Evolutionary conservation across 1,140 invertebrate species (phyloP).

Genomic region (Cheumatopsyche charites): DNA sequence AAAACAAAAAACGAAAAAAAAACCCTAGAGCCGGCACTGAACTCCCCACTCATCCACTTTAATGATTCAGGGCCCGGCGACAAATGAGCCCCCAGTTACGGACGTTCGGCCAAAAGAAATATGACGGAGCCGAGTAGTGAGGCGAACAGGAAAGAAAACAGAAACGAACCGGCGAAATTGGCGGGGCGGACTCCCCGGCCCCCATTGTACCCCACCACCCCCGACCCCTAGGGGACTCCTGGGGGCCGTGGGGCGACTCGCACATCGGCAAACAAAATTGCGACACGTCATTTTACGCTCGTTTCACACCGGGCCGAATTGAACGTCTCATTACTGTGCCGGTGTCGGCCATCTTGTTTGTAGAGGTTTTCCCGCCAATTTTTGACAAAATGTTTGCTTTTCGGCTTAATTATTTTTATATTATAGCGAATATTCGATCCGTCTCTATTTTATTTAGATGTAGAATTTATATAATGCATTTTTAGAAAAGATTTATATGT

Average conservation of each 20-base stretch:
- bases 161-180: slow-evolving; percentile 27
- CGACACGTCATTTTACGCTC: slow-evolving; percentile 19
- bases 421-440: too few relatives aligned
- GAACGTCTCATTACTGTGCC: too few relatives aligned
- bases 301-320: background rate
- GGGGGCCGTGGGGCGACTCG: background rate
- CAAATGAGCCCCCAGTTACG: slow-evolving; percentile 23
- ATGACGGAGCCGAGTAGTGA: slow-evolving; percentile 27
- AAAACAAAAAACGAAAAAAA: too few relatives aligned
- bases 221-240: too few relatives aligned
- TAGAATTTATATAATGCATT: too few relatives aligned
- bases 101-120: slow-evolving; percentile 21
- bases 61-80: slow-evolving; percentile 24
- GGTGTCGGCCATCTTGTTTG: too few relatives aligned
- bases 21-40: background rate
- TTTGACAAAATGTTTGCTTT: too few relatives aligned
- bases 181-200: background rate
- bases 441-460: too few relatives aligned
- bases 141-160: slow-evolving; percentile 30
- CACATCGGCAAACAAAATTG: slow-evolving; percentile 1
- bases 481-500: too few relatives aligned
- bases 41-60: slow-evolving; percentile 3
- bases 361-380: too few relatives aligned
- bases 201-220: too few relatives aligned
- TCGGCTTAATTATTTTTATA: too few relatives aligned